phyloP scores from a whole-genome alignment of 2,113 vertebrate species.

The Triplophysa rosa region DNA sequence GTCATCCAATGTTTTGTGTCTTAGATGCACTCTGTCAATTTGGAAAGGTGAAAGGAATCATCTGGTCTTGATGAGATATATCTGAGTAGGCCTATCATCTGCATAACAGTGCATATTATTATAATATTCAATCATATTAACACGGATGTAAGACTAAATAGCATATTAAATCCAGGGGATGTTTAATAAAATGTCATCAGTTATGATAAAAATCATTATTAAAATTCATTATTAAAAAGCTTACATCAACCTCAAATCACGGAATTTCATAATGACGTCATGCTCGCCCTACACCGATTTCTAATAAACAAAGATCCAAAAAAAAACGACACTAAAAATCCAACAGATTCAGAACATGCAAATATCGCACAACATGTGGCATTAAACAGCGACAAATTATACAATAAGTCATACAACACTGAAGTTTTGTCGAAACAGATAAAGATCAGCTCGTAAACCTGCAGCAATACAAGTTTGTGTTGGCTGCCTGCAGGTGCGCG shows the following conservation, averaged over 20 bases:
- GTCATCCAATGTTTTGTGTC: too few relatives aligned
- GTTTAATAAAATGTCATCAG: constrained; percentile 46
- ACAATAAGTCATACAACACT: too few relatives aligned
- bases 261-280: neutral
- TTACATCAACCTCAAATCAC: neutral
- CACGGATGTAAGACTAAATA: neutral
- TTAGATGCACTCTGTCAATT: too few relatives aligned
- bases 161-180: constrained; percentile 35
- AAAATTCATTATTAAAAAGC: neutral
- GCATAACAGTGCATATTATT: too few relatives aligned
- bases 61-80: too few relatives aligned
- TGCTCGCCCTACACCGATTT: constrained; percentile 20
- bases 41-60: too few relatives aligned
- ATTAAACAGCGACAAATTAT: neutral
- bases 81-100: too few relatives aligned
- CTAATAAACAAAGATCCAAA: neutral
- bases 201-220: constrained; percentile 28
- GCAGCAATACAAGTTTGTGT: constrained; percentile 65
- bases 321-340: constrained; percentile 9
- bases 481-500: constrained; percentile 51
- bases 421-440: too few relatives aligned
- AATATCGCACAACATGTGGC: constrained; percentile 23
- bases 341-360: neutral
- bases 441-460: too few relatives aligned
- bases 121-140: too few relatives aligned